Base-by-base conservation (phyloP, 2,797 vertebrate genomes). In the Urosaurus nigricauda region DNA sequence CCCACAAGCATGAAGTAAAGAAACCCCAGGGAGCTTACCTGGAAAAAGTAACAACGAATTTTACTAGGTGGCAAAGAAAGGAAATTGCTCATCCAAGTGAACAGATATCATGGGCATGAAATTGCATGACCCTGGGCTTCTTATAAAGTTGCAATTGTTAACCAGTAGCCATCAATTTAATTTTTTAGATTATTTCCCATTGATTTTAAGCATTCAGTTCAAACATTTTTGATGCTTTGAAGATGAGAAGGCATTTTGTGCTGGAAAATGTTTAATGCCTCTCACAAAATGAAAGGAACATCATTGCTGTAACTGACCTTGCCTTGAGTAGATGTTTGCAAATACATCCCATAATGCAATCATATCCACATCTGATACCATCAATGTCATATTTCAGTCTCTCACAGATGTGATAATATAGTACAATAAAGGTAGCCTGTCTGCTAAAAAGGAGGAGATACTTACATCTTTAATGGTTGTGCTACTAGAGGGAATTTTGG, bases 131-230 rank as follows among this genome's bases (percentile, higher is more conserved):
- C 87, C 47, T 11, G 9, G 29, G 29, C 0, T 26, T 56, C 47
- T 92, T 80, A 17, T 56, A 87, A 86, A 90, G 47, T 78, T 84
- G 35, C 74, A 89, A 58, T 91, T 90, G 88, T 83, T 92, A 87
- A 91, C 35, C 8, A 74, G 35, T 89, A 51, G 24, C 29, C 12
- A 63, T 5, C 0, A 6, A 26, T 11, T n/a, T 87, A 83, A 84
- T 81, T 71, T 80, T 70, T 87, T 92, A n/a, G n/a, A 56, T 71
- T 85, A n/a, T 80, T 75, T 12, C 12, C 19, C 40, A 84, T 35
- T 56, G 68, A 58, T 63, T 63, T 26, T 24, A 29, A 68, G 19
- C 47, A n/a, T 78, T 47, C 71, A 43, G 4, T 43, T 65, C 65
- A 24, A 84, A 86, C 21, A 2, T 75, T 60, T 79, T 51, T 35